These are phyloP conservation scores for Microplitis demolitor DNA, from an alignment of 1,140 invertebrate species.

Conservation along the genomic window DNA sequence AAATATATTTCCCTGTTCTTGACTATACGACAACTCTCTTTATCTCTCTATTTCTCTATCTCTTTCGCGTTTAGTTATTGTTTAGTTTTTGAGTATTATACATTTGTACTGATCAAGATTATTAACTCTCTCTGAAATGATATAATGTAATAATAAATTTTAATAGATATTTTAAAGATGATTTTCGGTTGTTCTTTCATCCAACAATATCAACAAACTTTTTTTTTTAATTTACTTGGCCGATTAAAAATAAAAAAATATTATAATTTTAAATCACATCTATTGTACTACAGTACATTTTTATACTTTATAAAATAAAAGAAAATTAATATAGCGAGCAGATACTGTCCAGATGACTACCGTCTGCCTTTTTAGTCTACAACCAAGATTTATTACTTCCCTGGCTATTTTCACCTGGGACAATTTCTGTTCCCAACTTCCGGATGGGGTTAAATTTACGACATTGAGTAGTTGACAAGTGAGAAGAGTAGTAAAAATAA, in stretches of 20 bases:
- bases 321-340: neutral
- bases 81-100: neutral
- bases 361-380: slow-evolving; percentile 20
- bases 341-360: slow-evolving; percentile 9
- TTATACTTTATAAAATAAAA: too few species aligned
- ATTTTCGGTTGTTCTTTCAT: too few species aligned
- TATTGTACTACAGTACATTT: too few species aligned
- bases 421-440: slow-evolving; percentile 13
- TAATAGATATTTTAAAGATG: too few species aligned
- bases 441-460: slow-evolving; percentile 11
- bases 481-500: neutral
- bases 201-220: too few species aligned
- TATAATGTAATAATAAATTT: too few species aligned
- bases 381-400: slow-evolving; percentile 28
- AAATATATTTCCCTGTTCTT: slow-evolving; percentile 22
- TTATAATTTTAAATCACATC: too few species aligned
- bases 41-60: too few species aligned
- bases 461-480: neutral
- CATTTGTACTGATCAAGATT: too few species aligned
- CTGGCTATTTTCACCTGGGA: slow-evolving; percentile 25
- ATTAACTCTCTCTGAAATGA: too few species aligned
- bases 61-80: neutral
- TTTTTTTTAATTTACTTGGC: too few species aligned
- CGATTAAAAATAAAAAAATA: too few species aligned
- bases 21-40: neutral